Base-by-base conservation (phyloP, 2,888 invertebrate genomes). In the Drosophila mimetica region DNA sequence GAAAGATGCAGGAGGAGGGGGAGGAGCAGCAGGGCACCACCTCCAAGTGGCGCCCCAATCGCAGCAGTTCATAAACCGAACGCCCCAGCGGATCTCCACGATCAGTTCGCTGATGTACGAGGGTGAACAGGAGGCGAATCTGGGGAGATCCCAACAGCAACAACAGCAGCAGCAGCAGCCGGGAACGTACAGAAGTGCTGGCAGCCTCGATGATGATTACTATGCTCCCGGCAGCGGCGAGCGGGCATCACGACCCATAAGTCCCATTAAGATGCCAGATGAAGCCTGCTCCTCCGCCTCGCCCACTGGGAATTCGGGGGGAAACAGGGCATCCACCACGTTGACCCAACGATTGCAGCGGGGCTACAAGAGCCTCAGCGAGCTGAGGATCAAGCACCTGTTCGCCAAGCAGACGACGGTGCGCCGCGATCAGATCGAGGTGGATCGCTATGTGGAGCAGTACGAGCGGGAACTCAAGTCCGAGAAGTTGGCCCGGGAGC, bases 21-120 rank as follows among this genome's bases (percentile, higher is more conserved):
- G 16, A 16, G 16, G 9, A 13, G 37, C 28, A 6, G 22, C 58
- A 1, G 25, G 1, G 25, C 25, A 25, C 25, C 39, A 53, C 4
- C 47, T 53, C 0, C 39, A 64, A 34, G 20, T 54, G 47, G 44
- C 66, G 2, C 64, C 71, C 1, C 42, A 73, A 44, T 74, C 84
- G 9, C 79, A 77, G 34, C 77, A 81, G 58, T 90, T 91, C 55
- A 90, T 91, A 37, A 86, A 91, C 76, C 86, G 87, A 5, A 90
- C 91, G 28, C 91, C 91, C 7, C 82, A 86, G 9, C 86, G 87
- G 50, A 91, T 91, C 25, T 91, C 91, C 4, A 91, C 91, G 2
- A 89, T 91, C 34, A 90, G 91, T 28, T 90, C 91, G 14, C 52
- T 91, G 63, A 89, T 90, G 89, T 76, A 90, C 34, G 81, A 80